phyloP scores from a whole-genome alignment of 2,797 vertebrate genomes.

The Chelon auratus region DNA sequence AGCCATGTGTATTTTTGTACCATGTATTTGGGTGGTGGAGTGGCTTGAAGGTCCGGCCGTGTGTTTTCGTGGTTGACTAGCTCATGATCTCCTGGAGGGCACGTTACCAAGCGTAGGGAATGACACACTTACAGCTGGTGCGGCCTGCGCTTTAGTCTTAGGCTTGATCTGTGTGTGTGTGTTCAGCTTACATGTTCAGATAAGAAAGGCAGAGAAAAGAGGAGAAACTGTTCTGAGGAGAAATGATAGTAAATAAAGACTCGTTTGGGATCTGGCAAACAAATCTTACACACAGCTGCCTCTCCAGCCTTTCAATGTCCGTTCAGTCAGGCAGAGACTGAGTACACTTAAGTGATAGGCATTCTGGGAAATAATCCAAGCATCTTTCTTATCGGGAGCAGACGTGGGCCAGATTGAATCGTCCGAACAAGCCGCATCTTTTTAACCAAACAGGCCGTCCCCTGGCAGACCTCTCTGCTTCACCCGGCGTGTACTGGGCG shows the following conservation, averaged over 20 bases:
- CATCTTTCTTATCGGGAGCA: constrained; percentile 50
- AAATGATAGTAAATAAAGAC: constrained; percentile 6
- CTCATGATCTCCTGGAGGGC: constrained; percentile 51
- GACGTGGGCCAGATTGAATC: constrained; percentile 60
- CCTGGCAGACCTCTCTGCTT: constrained; percentile 39
- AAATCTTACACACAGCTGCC: constrained; percentile 27
- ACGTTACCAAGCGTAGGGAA: constrained; percentile 49
- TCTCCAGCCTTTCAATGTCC: constrained; percentile 5
- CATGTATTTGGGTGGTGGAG: constrained; percentile 25
- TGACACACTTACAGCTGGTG: constrained; percentile 61
- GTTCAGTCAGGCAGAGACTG: constrained; percentile 19
- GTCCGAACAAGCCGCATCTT: constrained; percentile 38
- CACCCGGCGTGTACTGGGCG: background rate
- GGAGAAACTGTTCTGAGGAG: background rate
- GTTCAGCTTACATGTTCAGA: background rate
- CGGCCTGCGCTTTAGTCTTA: constrained; percentile 20
- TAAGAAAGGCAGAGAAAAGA: background rate
- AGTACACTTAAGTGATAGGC: constrained; percentile 27
- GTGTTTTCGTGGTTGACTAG: constrained; percentile 58
- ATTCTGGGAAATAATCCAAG: constrained; percentile 65
- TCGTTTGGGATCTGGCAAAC: background rate
- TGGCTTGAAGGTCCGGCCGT: constrained; percentile 17
- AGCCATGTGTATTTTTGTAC: constrained; percentile 37
- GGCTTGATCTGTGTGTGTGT: background rate
- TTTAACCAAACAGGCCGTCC: constrained; percentile 32